Base-by-base conservation (phyloP, 2,888 invertebrate species). In the Phyto melanocephala region DNA sequence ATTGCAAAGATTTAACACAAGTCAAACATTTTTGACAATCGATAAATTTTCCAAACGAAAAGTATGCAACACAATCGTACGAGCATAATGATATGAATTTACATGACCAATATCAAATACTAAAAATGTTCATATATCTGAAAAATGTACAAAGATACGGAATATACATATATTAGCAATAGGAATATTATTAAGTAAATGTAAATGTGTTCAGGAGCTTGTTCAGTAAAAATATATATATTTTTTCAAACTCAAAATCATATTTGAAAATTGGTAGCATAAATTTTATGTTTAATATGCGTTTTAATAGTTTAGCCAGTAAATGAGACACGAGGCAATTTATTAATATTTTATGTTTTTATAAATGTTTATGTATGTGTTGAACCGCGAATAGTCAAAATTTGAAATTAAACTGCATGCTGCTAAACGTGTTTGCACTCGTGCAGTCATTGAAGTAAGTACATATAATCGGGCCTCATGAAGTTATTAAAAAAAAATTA, bases 301-400 rank as follows among this genome's bases (percentile, higher is more conserved):
- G 76, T 81, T 81, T 81, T 71, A 81, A 76, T 81, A 65, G 71
- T 81, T 76, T 81, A 71, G 67, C 80, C 71, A 76, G 71, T 67
- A 81, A 76, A 65, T 76, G 58, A 56, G 76, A 76, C 80, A 81
- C 71, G 76, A 45, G 80, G 67, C 76, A 76, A 81, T 81, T 81
- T 81, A 81, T 81, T 67, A 42, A 60, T 81, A 52, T 76, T 76
- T 72, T 58, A 58, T 79, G 71, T 78, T 63, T 68, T 28, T 50
- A 47, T 28, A 37, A 60, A 60, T 60, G 22, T 76, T 68, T 24
- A 20, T 28, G n/a, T 28, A 5, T 50, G 15, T 72, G 71, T 67
- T 65, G 8, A 78, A 71, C 77, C 70, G 63, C 40, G 24, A 50
- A 28, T 2, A 52, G 37, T 22, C 47, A 28, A 52, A 15, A 10